Conservation (phyloP, 2,113 vertebrate species). For the Formicarius rufipectus region DNA sequence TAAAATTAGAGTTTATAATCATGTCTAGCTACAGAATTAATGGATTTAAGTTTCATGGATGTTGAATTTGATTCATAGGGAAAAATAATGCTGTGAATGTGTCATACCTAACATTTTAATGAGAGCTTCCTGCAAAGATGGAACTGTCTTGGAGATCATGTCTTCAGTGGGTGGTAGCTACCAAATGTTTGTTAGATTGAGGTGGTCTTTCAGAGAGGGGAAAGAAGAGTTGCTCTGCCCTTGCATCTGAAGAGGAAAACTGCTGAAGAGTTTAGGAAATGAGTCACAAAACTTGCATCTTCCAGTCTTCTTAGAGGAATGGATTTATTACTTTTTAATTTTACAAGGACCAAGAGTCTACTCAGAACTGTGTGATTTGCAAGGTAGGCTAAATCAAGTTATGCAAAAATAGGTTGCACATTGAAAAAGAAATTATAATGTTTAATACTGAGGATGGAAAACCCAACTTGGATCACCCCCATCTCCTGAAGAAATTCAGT, state of each 20-base stretch:
- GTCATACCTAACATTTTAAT: neutral
- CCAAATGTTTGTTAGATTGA: neutral
- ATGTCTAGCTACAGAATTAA: neutral
- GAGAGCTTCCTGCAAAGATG: neutral
- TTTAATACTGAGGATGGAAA: neutral
- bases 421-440: neutral
- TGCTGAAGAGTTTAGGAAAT: neutral
- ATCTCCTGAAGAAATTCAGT: neutral
- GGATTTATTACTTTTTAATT: constrained; percentile 44
- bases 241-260: neutral
- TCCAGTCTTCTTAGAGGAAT: neutral
- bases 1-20: neutral
- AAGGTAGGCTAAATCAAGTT: neutral
- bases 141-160: neutral
- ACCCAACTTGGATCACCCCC: neutral
- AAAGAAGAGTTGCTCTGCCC: neutral
- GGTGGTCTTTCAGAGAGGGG: neutral
- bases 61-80: neutral
- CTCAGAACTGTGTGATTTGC: neutral
- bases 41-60: neutral
- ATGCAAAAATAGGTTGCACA: neutral
- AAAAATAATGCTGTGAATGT: neutral
- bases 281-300: neutral
- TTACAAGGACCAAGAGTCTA: neutral
- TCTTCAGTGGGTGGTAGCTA: neutral